Percentiles rank a stretch among this genome's conserved stretches.
phyloP scores from a whole-genome alignment of 2,888 invertebrate species.

The Antitype chi region DNA sequence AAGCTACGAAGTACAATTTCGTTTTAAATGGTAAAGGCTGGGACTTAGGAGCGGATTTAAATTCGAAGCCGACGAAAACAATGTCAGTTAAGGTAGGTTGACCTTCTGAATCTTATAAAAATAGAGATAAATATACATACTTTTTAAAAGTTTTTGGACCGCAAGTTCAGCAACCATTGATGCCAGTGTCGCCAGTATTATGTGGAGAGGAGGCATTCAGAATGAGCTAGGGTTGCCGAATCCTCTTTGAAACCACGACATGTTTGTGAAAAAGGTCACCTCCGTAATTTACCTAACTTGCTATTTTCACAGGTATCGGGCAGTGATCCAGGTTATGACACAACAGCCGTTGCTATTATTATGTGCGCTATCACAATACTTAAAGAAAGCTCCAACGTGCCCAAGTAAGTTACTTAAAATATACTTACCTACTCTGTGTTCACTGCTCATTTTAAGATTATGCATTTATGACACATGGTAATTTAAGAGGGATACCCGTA shows the following conservation, averaged over 20 bases:
- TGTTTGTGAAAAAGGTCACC: background rate
- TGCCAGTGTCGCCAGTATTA: too few species aligned
- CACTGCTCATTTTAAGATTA: background rate
- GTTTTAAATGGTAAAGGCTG: slow-evolving; percentile 76
- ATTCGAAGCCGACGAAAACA: slow-evolving; percentile 63
- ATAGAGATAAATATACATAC: background rate
- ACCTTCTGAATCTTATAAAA: background rate
- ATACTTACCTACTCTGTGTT: background rate
- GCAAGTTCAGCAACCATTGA: too few species aligned
- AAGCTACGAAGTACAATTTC: slow-evolving; percentile 72
- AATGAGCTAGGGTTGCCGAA: background rate
- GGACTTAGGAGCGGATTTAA: slow-evolving; percentile 63
- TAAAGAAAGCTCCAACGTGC: slow-evolving; percentile 72
- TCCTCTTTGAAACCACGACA: background rate
- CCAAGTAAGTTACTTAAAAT: slow-evolving; percentile 69
- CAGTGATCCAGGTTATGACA: slow-evolving; percentile 72
- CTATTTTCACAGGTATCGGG: slow-evolving; percentile 71
- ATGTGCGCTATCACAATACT: slow-evolving; percentile 73
- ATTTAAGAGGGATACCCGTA: too few species aligned
- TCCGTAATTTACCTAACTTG: background rate
- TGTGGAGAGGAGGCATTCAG: background rate
- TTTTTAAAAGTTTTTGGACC: background rate
- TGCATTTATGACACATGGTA: background rate
- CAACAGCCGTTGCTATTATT: slow-evolving; percentile 70
- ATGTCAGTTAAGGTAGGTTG: slow-evolving; percentile 72